Evolutionary conservation across 2,888 invertebrate genomes (phyloP).

Genomic region (Minunthozetes semirufus): DNA sequence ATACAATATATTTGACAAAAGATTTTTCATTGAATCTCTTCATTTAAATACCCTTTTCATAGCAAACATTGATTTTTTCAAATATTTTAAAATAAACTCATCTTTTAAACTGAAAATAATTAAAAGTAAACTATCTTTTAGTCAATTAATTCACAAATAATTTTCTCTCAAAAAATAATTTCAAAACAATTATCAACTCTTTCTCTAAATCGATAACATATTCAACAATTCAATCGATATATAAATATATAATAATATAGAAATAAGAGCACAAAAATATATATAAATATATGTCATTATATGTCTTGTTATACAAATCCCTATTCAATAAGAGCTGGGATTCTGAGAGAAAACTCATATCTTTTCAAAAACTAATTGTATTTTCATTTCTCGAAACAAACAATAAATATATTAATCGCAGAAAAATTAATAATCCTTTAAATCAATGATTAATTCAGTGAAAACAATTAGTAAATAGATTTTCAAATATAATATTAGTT

Average conservation of each 20-base stretch:
- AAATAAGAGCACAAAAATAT: constrained; percentile 10
- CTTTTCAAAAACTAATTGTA: not conserved
- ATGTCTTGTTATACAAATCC: not conserved
- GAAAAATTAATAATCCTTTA: not conserved
- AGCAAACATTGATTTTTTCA: too few relatives aligned
- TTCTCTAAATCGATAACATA: not conserved
- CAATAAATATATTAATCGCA: not conserved
- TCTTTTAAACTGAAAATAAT: too few relatives aligned
- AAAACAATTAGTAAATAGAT: not conserved
- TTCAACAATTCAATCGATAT: not conserved
- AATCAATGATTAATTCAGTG: not conserved
- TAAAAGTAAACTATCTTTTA: too few relatives aligned
- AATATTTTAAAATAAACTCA: too few relatives aligned
- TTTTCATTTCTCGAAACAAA: too few relatives aligned
- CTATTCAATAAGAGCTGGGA: not conserved
- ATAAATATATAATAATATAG: not conserved
- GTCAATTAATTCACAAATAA: too few relatives aligned
- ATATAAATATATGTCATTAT: not conserved
- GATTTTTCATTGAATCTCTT: too few relatives aligned
- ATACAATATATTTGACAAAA: too few relatives aligned
- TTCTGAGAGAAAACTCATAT: not conserved
- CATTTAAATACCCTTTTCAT: too few relatives aligned
- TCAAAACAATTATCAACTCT: not conserved
- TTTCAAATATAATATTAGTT: not conserved
- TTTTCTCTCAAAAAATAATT: too few relatives aligned